Evolutionary conservation across 2,888 invertebrate genomes (phyloP).

Genomic region (Athalia circularis): DNA sequence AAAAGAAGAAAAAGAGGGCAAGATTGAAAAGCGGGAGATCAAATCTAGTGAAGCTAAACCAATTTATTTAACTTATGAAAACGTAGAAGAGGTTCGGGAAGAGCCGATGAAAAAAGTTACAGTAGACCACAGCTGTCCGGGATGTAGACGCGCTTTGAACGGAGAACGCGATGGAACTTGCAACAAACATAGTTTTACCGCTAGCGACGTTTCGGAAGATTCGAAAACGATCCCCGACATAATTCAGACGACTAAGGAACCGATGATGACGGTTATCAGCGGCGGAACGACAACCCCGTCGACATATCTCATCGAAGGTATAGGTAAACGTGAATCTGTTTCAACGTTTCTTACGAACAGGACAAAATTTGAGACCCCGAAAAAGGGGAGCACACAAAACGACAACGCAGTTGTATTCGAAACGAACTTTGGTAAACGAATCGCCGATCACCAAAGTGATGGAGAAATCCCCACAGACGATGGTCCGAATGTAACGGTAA

Average conservation of each 20-base stretch:
- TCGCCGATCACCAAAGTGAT: conserved; percentile 46
- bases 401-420: conserved; percentile 51
- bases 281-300: conserved; percentile 4
- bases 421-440: conserved; percentile 59
- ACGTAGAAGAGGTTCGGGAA: conserved; percentile 59
- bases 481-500: conserved; percentile 62
- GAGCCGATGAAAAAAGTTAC: conserved; percentile 65
- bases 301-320: conserved; percentile 26
- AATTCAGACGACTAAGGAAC: conserved; percentile 32
- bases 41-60: conserved; percentile 52
- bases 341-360: conserved; percentile 57
- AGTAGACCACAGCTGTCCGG: conserved; percentile 62
- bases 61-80: conserved; percentile 59
- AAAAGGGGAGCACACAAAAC: not conserved
- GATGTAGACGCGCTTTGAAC: conserved; percentile 60
- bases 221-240: conserved; percentile 20
- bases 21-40: conserved; percentile 5
- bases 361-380: conserved; percentile 56
- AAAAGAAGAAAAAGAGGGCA: conserved; percentile 17
- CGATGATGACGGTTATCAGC: not conserved
- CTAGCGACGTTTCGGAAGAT: not conserved
- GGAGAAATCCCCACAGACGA: conserved; percentile 64
- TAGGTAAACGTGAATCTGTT: conserved; percentile 47
- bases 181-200: conserved; percentile 16
- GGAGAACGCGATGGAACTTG: conserved; percentile 54